Percentiles rank a stretch among this genome's conserved stretches.
Conservation (phyloP, 2,888 invertebrate genomes). For the Keiferia lycopersicella region DNA sequence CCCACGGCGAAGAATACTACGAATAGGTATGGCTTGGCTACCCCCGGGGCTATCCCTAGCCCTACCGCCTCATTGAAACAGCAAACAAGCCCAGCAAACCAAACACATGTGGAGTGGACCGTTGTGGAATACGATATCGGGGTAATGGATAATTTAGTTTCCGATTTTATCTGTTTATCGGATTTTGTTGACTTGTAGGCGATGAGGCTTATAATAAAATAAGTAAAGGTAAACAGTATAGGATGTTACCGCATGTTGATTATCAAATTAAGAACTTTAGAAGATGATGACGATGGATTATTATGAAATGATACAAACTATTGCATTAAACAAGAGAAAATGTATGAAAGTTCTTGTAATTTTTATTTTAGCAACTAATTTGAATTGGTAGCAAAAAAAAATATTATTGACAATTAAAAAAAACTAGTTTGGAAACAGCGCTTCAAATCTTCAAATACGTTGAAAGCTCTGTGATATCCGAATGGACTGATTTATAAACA, state of each 20-base stretch:
- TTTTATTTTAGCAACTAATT: too few relatives aligned
- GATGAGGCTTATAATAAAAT: background rate
- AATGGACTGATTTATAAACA: conserved; percentile 6
- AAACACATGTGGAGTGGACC: conserved; percentile 57
- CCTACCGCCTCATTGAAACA: conserved; percentile 64
- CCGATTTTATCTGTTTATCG: background rate
- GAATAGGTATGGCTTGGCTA: too few relatives aligned
- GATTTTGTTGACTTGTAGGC: background rate
- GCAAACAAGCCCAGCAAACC: conserved; percentile 68
- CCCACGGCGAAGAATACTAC: conserved; percentile 44
- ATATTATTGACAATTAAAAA: too few relatives aligned
- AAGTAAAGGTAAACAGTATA: too few relatives aligned
- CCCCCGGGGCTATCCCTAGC: conserved; percentile 44
- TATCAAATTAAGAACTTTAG: too few relatives aligned
- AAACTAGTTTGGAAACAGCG: too few relatives aligned
- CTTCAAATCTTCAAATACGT: background rate
- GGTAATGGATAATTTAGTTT: conserved; percentile 9
- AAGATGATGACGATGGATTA: too few relatives aligned
- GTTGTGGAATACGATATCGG: conserved; percentile 46
- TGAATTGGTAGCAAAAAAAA: too few relatives aligned
- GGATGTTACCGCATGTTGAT: too few relatives aligned
- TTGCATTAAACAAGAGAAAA: too few relatives aligned
- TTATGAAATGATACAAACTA: too few relatives aligned
- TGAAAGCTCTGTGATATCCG: background rate
- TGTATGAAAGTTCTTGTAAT: too few relatives aligned